phyloP scores from a whole-genome alignment of 2,888 invertebrate genomes.

The Tenthredo livida region DNA sequence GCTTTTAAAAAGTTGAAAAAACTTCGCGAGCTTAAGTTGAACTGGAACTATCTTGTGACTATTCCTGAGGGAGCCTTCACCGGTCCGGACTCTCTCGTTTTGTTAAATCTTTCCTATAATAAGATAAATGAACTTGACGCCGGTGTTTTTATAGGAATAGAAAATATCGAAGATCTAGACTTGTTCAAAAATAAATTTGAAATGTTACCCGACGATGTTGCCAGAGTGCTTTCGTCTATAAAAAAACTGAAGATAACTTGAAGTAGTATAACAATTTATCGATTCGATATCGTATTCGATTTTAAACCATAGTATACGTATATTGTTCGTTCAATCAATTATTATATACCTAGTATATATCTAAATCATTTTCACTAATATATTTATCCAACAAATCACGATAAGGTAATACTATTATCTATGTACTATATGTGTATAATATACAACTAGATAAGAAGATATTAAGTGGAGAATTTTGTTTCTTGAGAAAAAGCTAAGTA shows the following conservation, averaged over 20 bases:
- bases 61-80: constrained; percentile 44
- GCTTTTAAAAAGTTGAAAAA: constrained; percentile 35
- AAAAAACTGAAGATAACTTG: constrained; percentile 41
- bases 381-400: not conserved
- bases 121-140: constrained; percentile 44
- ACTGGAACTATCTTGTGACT: constrained; percentile 50
- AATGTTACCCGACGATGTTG: constrained; percentile 48
- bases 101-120: constrained; percentile 50
- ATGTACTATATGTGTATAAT: not conserved
- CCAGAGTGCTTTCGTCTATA: constrained; percentile 4
- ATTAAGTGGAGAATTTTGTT: not conserved
- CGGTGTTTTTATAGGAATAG: constrained; percentile 34
- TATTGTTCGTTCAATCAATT: not conserved
- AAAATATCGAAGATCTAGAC: constrained; percentile 40
- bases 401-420: not conserved
- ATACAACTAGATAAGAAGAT: not conserved
- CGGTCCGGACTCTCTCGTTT: constrained; percentile 28
- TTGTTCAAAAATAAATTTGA: constrained; percentile 49
- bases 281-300: not conserved
- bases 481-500: not conserved
- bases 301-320: not conserved
- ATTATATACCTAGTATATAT: not conserved
- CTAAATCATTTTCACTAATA: not conserved
- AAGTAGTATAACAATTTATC: not conserved
- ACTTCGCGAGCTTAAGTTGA: constrained; percentile 46